Conservation (phyloP, 2,797 vertebrate genomes). For the Pitangus sulphuratus region DNA sequence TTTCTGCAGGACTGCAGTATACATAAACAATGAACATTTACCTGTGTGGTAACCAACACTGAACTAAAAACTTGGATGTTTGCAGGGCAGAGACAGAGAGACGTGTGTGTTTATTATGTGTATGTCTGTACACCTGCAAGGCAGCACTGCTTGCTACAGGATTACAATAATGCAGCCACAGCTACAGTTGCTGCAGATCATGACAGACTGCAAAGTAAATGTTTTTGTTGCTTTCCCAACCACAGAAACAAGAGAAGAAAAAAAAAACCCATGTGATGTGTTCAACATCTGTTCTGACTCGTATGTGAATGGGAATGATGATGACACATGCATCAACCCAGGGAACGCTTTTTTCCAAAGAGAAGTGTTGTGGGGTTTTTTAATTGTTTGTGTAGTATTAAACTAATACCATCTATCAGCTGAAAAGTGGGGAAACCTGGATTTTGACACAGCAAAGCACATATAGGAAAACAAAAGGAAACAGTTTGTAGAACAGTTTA, state of each 20-base stretch:
- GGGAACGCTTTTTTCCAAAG: background rate
- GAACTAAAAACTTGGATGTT: background rate
- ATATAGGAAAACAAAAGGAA: background rate
- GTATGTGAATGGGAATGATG: background rate
- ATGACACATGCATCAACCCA: background rate
- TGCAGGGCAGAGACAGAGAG: background rate
- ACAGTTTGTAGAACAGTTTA: background rate
- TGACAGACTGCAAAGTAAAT: background rate
- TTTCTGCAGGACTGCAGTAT: background rate
- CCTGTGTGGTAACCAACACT: background rate
- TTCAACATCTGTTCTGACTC: background rate
- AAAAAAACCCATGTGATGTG: background rate
- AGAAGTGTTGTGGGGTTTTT: background rate
- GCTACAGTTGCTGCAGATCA: background rate
- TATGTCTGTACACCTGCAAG: background rate
- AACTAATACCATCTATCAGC: background rate
- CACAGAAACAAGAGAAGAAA: slow-evolving; percentile 13
- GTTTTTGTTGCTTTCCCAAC: slow-evolving; percentile 12
- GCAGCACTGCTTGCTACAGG: background rate
- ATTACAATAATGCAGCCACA: background rate
- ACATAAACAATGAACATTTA: background rate
- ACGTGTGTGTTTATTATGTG: background rate
- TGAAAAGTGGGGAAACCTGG: background rate
- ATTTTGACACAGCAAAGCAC: slow-evolving; percentile 15
- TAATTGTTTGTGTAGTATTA: background rate